phyloP scores from a whole-genome alignment of 2,113 vertebrate species.

The Menidia beryllina region DNA sequence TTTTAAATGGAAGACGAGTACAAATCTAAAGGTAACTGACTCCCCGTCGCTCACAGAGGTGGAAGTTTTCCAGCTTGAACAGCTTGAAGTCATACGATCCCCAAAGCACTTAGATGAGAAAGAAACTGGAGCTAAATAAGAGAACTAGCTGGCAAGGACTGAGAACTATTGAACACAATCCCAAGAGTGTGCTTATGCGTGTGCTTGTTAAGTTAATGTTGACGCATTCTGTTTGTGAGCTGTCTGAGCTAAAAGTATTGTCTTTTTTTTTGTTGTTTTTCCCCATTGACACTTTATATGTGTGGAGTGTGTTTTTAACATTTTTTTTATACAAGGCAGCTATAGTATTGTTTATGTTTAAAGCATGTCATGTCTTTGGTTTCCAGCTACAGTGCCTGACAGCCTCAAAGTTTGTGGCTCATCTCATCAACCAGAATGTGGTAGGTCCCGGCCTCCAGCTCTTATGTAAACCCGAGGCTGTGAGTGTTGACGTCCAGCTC shows the following conservation, averaged over 20 bases:
- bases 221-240: not conserved
- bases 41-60: conserved; percentile 1
- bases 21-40: conserved; percentile 5
- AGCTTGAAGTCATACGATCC: not conserved
- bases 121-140: conserved; percentile 27
- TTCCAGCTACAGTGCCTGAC: conserved; percentile 96
- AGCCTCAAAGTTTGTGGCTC: conserved; percentile 96
- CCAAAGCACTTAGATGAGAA: conserved; percentile 18
- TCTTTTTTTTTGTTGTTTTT: not conserved
- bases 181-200: conserved; percentile 1
- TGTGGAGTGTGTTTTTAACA: not conserved
- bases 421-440: conserved; percentile 99
- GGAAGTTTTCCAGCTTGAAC: conserved; percentile 21
- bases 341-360: not conserved
- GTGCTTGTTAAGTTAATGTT: not conserved
- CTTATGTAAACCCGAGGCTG: not conserved
- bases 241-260: not conserved
- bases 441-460: conserved; percentile 71
- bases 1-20: conserved; percentile 11
- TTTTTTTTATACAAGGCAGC: too few relatives aligned
- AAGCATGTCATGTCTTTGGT: conserved; percentile 56
- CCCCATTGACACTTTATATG: not conserved
- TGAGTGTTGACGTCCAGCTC: not conserved
- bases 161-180: not conserved
- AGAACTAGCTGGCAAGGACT: conserved; percentile 19